Base-by-base conservation (phyloP, 2,888 invertebrate genomes). In the Lepidochitona cinerea region DNA sequence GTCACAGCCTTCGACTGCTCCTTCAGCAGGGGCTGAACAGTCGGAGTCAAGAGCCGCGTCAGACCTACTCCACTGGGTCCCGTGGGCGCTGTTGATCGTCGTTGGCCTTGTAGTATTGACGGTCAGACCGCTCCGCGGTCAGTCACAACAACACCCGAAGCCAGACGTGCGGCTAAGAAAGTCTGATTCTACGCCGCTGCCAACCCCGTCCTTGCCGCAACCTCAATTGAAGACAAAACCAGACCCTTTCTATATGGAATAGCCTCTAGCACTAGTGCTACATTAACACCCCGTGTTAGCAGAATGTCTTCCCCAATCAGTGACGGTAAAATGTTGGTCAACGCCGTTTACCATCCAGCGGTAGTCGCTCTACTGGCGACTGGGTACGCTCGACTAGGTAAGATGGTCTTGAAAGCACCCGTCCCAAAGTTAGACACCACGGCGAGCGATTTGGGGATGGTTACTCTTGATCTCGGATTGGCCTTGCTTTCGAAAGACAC, bases 401-500 rank as follows among this genome's bases (percentile, higher is more conserved):
- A 68, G 29, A 37, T 68, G 41, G 37, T 41, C 29, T 35, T 36
- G 26, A 37, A 37, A 37, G 68, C n/a, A n/a, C 37, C 41, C 29
- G 14, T 7, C 23, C 35, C 66, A 26, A 36, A 36, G 65, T 53
- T 66, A 37, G 65, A 71, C 65, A 29, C 32, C 36, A 41, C 37
- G 26, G 36, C 18, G 23, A 18, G 29, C 9, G 67, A 72, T n/a
- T 26, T 54, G 2, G 72, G 32, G n/a, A 67, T 68, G 67, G 52
- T 68, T n/a, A 52, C 49, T 26, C 49, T 32, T 18, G 68, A 41
- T 33, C 52, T 68, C 23, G 72, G 66, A 49, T 52, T 52, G 29
- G 72, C 67, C 0, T 33, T 72, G 52, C n/a, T 52, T 33, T 49
- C 72, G 67, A 68, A 72, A 49, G 72, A 72, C 49, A 23, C 41